phyloP scores from a whole-genome alignment of 2,113 vertebrate species.

The Sphyrna mokarran region DNA sequence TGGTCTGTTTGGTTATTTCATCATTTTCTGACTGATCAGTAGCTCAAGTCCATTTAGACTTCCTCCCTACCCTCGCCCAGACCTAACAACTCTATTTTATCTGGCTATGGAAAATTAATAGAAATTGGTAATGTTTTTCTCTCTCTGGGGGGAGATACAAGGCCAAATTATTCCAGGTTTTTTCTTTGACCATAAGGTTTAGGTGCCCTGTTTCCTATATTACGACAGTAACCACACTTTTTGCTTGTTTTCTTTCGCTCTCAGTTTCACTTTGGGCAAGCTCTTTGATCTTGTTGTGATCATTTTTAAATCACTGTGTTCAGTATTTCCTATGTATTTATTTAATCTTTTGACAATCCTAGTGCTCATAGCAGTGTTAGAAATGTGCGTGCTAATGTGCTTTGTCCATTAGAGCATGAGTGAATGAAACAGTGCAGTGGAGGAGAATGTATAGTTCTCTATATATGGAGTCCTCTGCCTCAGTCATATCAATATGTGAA shows the following conservation, averaged over 20 bases:
- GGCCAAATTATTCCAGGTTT: too few relatives aligned
- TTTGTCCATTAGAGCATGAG: too few relatives aligned
- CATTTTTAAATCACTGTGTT: not conserved
- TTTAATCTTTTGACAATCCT: not conserved
- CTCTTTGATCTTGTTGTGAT: not conserved
- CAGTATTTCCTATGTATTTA: not conserved
- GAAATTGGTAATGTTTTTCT: too few relatives aligned
- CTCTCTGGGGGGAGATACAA: too few relatives aligned
- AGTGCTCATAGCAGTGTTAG: not conserved
- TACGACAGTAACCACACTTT: not conserved
- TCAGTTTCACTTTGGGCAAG: not conserved
- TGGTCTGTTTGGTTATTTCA: too few relatives aligned
- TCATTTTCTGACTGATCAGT: too few relatives aligned
- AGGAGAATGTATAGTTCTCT: not conserved
- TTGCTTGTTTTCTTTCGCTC: not conserved
- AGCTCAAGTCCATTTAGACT: too few relatives aligned
- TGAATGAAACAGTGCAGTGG: not conserved
- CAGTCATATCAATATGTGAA: not conserved
- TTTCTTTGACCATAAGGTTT: not conserved
- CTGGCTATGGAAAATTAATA: too few relatives aligned
- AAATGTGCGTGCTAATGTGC: not conserved
- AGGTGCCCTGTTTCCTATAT: not conserved
- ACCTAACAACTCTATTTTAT: too few relatives aligned
- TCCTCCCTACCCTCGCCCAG: too few relatives aligned
- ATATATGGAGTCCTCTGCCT: not conserved